These are phyloP conservation scores for Sturnus vulgaris DNA, from an alignment of 2,113 vertebrate species.

Conservation along the genomic window DNA sequence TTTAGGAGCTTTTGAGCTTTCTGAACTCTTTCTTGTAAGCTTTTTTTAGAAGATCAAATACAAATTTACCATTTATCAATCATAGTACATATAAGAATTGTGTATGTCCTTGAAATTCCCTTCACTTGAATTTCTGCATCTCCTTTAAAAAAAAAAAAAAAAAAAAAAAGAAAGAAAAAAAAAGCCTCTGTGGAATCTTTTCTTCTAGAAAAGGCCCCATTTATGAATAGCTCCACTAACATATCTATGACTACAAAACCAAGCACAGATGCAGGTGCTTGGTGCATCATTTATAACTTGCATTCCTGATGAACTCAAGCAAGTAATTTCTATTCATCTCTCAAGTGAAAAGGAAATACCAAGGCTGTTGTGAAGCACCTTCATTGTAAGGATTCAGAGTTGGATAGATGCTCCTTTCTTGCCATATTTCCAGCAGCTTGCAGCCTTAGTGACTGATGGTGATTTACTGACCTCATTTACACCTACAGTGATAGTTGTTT, in stretches of 20 bases:
- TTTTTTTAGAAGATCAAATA: constrained; percentile 41
- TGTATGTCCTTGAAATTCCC: neutral
- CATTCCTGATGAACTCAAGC: constrained; percentile 15
- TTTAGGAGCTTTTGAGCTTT: neutral
- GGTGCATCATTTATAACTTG: neutral
- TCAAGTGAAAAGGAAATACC: constrained; percentile 11
- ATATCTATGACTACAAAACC: neutral
- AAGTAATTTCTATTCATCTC: neutral
- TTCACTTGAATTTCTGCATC: neutral
- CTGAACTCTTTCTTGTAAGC: constrained; percentile 6
- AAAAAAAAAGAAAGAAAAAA: neutral
- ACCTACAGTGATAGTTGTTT: neutral
- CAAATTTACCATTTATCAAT: neutral
- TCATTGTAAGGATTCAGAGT: neutral
- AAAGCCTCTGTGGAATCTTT: neutral
- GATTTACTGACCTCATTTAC: neutral
- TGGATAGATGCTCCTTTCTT: neutral
- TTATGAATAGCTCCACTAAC: neutral
- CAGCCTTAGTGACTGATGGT: neutral
- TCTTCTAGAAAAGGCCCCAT: neutral
- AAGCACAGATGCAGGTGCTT: neutral
- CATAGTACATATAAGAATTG: neutral
- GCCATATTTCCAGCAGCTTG: neutral
- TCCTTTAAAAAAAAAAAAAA: neutral
- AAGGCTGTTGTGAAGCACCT: neutral